These are phyloP conservation scores for Drosophila lacicola DNA, from an alignment of 2,888 invertebrate species.

Conservation along the genomic window DNA sequence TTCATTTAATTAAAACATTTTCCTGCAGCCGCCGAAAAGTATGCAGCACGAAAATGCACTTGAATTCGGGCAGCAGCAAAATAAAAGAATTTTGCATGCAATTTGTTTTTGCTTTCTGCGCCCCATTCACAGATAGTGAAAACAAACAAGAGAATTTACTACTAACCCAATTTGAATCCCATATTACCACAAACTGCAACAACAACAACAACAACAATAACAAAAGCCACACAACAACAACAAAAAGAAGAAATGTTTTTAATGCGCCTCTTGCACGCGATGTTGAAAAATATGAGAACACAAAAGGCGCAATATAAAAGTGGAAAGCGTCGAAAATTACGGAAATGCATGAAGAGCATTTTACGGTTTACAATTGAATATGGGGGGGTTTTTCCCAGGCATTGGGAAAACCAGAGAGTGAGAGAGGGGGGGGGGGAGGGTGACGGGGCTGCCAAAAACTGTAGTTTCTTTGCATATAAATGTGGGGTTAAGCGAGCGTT, in stretches of 20 bases:
- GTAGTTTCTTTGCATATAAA: constrained; percentile 9
- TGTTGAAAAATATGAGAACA: constrained; percentile 54
- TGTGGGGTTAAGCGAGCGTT: constrained; percentile 34
- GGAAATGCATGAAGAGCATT: constrained; percentile 61
- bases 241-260: constrained; percentile 26
- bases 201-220: too few relatives aligned
- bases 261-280: constrained; percentile 57
- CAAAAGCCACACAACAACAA: too few relatives aligned
- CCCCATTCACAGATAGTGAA: constrained; percentile 36
- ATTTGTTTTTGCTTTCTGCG: constrained; percentile 19
- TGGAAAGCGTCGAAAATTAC: constrained; percentile 65
- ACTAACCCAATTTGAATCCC: constrained; percentile 68
- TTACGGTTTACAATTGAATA: constrained; percentile 28
- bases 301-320: constrained; percentile 64
- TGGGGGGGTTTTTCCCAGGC: background rate
- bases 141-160: constrained; percentile 64
- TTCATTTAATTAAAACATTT: constrained; percentile 29
- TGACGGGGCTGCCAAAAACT: constrained; percentile 15
- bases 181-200: constrained; percentile 25
- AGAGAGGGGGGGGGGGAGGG: background rate
- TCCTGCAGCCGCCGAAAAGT: constrained; percentile 30
- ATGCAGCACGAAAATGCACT: constrained; percentile 34
- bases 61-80: constrained; percentile 4
- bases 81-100: constrained; percentile 26
- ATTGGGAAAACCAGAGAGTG: background rate